Conservation (phyloP, 2,113 vertebrate species). For the Dissostichus mawsoni region DNA sequence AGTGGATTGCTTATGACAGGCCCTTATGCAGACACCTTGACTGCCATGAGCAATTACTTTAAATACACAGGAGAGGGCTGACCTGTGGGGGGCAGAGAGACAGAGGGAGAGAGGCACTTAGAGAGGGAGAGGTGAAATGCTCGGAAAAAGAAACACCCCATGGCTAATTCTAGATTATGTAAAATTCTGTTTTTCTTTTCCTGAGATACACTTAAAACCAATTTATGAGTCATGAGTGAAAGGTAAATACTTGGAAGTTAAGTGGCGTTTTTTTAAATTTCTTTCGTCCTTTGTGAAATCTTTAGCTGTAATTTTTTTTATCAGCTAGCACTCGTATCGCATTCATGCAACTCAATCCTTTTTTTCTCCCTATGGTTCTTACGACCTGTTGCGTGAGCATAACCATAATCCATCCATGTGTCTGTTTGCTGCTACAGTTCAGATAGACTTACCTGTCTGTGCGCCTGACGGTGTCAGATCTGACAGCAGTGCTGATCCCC, state of each 20-base stretch:
- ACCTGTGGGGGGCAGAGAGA: slow-evolving; percentile 47
- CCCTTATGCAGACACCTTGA: slow-evolving; percentile 80
- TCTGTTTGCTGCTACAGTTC: slow-evolving; percentile 42
- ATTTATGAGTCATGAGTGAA: slow-evolving; percentile 14
- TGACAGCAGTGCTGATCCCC: slow-evolving; percentile 43
- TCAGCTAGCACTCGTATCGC: neutral
- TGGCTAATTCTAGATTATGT: slow-evolving; percentile 45
- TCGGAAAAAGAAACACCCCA: slow-evolving; percentile 34
- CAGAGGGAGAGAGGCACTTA: slow-evolving; percentile 25
- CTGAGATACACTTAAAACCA: slow-evolving; percentile 23
- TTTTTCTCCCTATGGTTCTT: neutral
- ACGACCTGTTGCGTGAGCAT: slow-evolving; percentile 10
- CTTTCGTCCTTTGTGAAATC: slow-evolving; percentile 1
- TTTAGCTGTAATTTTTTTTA: slow-evolving; percentile 27
- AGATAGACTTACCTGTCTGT: slow-evolving; percentile 43
- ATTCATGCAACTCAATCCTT: slow-evolving; percentile 7
- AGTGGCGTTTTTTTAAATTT: neutral
- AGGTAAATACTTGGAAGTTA: neutral
- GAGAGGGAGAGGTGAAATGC: slow-evolving; percentile 30
- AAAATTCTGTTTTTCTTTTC: slow-evolving; percentile 22
- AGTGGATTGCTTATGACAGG: slow-evolving; percentile 81
- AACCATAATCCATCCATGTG: slow-evolving; percentile 1
- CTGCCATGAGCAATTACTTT: slow-evolving; percentile 79
- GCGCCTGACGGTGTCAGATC: slow-evolving; percentile 27
- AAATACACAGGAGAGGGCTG: slow-evolving; percentile 73